A percentile compares a stretch with the other conserved stretches of the same genome.
Conservation (phyloP, 2,888 invertebrate genomes). For the Agrochola lychnidis region DNA sequence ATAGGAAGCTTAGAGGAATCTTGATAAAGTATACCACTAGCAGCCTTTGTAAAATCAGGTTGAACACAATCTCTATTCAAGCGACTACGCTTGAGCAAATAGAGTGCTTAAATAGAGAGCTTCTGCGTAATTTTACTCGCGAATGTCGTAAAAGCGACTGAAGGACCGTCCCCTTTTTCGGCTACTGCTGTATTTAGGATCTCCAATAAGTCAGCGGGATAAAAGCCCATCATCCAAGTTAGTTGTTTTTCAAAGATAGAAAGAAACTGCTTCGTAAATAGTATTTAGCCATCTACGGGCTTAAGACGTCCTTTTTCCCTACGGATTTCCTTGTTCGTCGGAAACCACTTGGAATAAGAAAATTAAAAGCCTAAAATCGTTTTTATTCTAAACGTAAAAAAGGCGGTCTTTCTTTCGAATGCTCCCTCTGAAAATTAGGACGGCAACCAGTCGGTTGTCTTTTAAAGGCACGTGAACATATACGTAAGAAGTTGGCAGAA, state of each 20-base stretch:
- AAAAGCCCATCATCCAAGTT: neutral
- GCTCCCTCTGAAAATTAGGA: too few relatives aligned
- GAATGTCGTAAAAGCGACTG: neutral
- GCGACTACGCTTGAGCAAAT: neutral
- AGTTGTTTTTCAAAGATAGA: neutral
- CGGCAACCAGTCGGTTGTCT: too few relatives aligned
- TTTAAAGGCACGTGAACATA: too few relatives aligned
- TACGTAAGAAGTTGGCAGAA: too few relatives aligned
- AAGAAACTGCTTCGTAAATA: conserved; percentile 4
- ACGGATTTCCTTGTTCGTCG: neutral
- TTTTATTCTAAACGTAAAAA: neutral
- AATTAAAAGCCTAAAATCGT: neutral
- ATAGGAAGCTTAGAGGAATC: neutral
- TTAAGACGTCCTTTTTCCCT: neutral
- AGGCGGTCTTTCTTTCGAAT: too few relatives aligned
- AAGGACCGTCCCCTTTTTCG: neutral
- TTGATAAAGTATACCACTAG: neutral
- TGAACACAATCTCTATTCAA: neutral
- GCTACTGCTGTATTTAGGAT: neutral
- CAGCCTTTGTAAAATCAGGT: neutral
- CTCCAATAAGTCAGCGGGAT: too few relatives aligned
- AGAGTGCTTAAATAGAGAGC: too few relatives aligned
- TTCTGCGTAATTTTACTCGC: neutral
- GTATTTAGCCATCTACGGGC: neutral
- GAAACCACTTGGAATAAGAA: neutral